Evolutionary conservation across 2,797 vertebrate genomes (phyloP).

Genomic region (Sebastes cheni): DNA sequence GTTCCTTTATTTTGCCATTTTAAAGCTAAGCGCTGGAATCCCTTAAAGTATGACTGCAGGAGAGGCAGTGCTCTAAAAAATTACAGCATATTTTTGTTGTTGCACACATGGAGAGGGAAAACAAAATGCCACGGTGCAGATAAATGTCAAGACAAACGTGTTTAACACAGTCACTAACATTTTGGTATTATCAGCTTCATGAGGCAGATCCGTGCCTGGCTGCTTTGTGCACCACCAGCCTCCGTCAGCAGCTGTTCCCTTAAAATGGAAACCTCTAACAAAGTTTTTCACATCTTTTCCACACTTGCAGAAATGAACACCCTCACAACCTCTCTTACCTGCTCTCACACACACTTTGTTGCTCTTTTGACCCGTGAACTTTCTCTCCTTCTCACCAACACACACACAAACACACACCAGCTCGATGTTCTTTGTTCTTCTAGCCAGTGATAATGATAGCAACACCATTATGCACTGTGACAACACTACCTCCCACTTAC

Average conservation of each 20-base stretch:
- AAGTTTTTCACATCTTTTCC: conserved; percentile 14
- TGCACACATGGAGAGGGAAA: background rate
- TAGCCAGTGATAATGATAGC: conserved; percentile 58
- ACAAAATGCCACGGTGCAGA: conserved; percentile 20
- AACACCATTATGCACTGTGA: conserved; percentile 70
- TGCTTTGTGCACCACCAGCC: background rate
- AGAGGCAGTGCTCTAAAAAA: background rate
- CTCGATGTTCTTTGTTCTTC: conserved; percentile 49
- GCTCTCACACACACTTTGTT: background rate
- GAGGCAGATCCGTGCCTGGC: conserved; percentile 5
- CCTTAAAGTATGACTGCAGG: background rate
- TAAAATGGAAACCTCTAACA: conserved; percentile 16
- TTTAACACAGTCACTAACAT: conserved; percentile 26
- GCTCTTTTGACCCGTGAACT: conserved; percentile 47
- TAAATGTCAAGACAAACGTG: conserved; percentile 45
- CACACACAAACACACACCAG: background rate
- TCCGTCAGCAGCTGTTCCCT: conserved; percentile 23
- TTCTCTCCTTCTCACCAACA: background rate
- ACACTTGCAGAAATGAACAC: background rate
- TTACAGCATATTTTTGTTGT: background rate
- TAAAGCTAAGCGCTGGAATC: background rate
- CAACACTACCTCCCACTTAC: conserved; percentile 67
- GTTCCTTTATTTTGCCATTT: background rate
- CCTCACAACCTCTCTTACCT: background rate
- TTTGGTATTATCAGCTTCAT: conserved; percentile 10